Evolutionary conservation across 2,113 vertebrate genomes (phyloP), one percentile per base, ranked within the genome.

Genomic region (Dinomys branickii): DNA sequence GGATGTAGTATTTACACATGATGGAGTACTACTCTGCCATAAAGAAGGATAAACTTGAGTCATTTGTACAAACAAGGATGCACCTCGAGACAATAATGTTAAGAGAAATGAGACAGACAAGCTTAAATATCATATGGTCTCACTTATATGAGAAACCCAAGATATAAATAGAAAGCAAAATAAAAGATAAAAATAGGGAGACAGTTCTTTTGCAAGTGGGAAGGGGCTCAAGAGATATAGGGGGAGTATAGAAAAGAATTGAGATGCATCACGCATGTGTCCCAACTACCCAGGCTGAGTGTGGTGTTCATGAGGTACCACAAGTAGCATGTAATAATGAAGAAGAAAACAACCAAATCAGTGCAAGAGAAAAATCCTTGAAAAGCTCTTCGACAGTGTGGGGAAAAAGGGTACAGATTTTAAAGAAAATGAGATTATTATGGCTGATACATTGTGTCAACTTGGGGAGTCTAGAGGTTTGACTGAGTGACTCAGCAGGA

Each of bases 341-440:
- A 26, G 24, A 44, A 44, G 1, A 47, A 77, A 77, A 80, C 89
- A 86, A 90, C 65, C n/a, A 81, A 24, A 85, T 47, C 50, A 20
- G 8, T 26, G 24, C 52, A 0, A 9, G 4, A 44, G 35, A 71
- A 24, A 22, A 50, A 77, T 33, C 28, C 22, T 81, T 50, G 22
- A 71, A 91, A 59, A 50, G 26, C 84, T 91, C 54, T 81, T 61
- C 61, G 87, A n/a, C 56, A 91, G 17, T 0, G 61, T 1, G 52
- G 67, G 10, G 50, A 24, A 7, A 73, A 84, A 88, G 35, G 58
- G 61, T 80, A 84, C 47, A 44, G 30, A n/a, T 63, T 83, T 58
- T 75, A 81, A 84, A 87, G 33, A 71, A 95, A 90, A 77, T 80
- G 61, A 93, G 73, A 86, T 22, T 0, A 91, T n/a, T n/a, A n/a